A percentile compares a stretch with the other conserved stretches of the same genome.
phyloP scores from a whole-genome alignment of 2,797 vertebrate species.

The Nasua narica region DNA sequence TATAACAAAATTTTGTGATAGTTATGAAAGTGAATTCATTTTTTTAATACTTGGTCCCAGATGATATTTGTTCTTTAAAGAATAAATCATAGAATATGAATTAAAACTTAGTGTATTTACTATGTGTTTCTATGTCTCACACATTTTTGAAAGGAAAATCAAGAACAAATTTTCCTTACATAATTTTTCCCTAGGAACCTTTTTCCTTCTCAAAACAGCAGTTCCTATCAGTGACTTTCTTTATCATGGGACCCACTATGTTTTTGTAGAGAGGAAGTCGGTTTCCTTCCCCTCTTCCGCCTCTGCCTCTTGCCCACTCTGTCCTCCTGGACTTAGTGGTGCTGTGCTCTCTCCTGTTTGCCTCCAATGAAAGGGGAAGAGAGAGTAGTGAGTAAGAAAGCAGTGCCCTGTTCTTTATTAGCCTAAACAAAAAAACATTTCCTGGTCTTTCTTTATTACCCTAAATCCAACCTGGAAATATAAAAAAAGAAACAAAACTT shows the following conservation, averaged over 20 bases:
- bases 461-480: background rate
- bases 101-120: conserved; percentile 42
- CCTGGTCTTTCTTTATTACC: background rate
- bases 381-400: background rate
- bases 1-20: conserved; percentile 64
- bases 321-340: background rate
- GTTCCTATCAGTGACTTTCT: background rate
- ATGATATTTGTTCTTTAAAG: conserved; percentile 54
- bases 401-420: background rate
- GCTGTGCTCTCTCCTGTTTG: background rate
- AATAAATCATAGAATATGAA: conserved; percentile 35
- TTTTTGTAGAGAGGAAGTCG: background rate
- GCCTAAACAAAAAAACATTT: background rate
- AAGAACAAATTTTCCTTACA: conserved; percentile 18
- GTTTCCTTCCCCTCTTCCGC: background rate
- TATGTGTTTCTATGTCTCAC: background rate
- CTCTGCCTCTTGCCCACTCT: background rate
- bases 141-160: conserved; percentile 25
- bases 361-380: background rate
- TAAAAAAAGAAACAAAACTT: conserved; percentile 27
- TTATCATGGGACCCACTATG: background rate
- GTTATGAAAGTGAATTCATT: conserved; percentile 61
- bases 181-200: background rate
- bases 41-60: conserved; percentile 34
- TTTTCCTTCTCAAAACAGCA: background rate